A percentile compares a stretch with the other conserved stretches of the same genome.
These are phyloP conservation scores for Pyxicephalus adspersus DNA, from an alignment of 2,113 vertebrate genomes.

Conservation along the genomic window DNA sequence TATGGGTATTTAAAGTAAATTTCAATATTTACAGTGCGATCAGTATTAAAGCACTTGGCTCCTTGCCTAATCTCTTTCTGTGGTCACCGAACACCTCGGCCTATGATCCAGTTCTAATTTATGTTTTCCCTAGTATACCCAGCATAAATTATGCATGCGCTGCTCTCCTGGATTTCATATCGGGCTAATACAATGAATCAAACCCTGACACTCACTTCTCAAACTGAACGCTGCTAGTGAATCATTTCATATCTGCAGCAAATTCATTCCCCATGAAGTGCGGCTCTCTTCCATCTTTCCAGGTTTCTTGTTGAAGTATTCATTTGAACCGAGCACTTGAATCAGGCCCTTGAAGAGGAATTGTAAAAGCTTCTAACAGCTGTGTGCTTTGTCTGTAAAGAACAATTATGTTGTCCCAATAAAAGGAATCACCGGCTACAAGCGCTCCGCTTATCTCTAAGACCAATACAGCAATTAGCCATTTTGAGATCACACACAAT, in stretches of 20 bases:
- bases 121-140: no score
- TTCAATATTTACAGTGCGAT: no score
- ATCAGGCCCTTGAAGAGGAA: not conserved
- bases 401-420: conserved; percentile 10
- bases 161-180: no score
- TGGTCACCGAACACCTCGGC: no score
- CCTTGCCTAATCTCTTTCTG: no score
- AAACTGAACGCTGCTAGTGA: not conserved
- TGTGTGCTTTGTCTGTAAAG: conserved; percentile 15
- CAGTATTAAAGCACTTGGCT: no score
- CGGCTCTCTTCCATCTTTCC: not conserved
- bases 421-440: conserved; percentile 19
- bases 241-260: not conserved
- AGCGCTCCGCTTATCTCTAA: not conserved
- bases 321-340: not conserved
- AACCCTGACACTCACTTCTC: not conserved
- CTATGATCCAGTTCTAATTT: no score
- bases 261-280: not conserved
- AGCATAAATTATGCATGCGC: no score
- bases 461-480: conserved; percentile 9
- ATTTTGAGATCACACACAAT: not conserved
- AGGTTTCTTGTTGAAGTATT: not conserved
- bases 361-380: not conserved
- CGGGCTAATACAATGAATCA: not conserved
- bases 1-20: no score